Conservation (phyloP, 53 echinoderm and acorn worm genomes). For the Astropecten irregularis region DNA sequence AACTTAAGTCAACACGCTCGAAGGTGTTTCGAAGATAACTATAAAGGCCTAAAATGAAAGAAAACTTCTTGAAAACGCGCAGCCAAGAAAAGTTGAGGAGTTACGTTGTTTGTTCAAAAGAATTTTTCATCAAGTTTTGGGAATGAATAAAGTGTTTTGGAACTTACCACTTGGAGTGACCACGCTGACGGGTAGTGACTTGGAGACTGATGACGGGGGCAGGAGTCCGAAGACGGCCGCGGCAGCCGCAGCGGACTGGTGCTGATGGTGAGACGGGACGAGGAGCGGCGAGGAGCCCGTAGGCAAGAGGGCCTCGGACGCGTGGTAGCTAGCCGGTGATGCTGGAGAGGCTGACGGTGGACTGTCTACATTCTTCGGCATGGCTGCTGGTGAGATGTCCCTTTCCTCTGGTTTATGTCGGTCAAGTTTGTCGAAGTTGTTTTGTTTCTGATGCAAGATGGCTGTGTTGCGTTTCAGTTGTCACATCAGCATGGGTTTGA, state of each 20-base stretch:
- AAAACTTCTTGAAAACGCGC: neutral
- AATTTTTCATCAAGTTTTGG: neutral
- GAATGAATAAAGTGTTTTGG: too few relatives aligned
- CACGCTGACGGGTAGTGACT: conserved; percentile 64
- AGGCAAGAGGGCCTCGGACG: conserved; percentile 34
- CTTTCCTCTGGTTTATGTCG: neutral
- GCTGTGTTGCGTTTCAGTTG: too few relatives aligned
- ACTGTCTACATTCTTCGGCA: conserved; percentile 33
- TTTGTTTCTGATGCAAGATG: too few relatives aligned
- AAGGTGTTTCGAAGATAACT: too few relatives aligned
- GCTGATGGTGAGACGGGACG: conserved; percentile 23
- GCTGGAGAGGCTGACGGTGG: conserved; percentile 15
- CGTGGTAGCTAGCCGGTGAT: conserved; percentile 32
- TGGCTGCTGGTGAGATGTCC: neutral
- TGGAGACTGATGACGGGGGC: conserved; percentile 48
- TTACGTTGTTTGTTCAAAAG: neutral
- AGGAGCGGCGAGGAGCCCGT: conserved; percentile 48
- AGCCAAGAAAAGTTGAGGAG: neutral
- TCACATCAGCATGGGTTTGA: too few relatives aligned
- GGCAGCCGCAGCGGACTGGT: conserved; percentile 39
- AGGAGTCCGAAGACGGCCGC: conserved; percentile 50
- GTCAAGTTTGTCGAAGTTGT: neutral
- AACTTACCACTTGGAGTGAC: conserved; percentile 67
- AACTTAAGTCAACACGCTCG: too few relatives aligned
- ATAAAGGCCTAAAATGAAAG: too few relatives aligned